phyloP scores from a whole-genome alignment of 2,888 invertebrate genomes.

The Bembecia ichneumoniformis region DNA sequence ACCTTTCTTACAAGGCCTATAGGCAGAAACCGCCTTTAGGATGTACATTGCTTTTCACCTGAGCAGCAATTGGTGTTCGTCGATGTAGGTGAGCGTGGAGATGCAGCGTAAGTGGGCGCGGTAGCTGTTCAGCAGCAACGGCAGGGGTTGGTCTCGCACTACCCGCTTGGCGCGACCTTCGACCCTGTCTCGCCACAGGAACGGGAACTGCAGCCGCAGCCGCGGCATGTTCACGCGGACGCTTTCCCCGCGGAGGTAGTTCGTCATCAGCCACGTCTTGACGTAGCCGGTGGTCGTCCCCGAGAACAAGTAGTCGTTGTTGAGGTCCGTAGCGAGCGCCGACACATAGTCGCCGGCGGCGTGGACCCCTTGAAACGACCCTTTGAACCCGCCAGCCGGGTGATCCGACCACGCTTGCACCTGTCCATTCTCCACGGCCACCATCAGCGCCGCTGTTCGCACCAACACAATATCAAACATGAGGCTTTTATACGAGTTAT shows the following conservation, averaged over 20 bases:
- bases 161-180: constrained; percentile 78
- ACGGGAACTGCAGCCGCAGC: constrained; percentile 79
- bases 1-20: no score
- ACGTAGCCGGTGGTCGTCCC: constrained; percentile 82
- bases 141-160: constrained; percentile 73
- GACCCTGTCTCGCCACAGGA: constrained; percentile 78
- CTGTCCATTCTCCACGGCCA: constrained; percentile 81
- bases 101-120: constrained; percentile 80
- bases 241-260: constrained; percentile 66
- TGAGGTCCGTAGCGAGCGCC: constrained; percentile 78
- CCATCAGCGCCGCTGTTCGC: constrained; percentile 75
- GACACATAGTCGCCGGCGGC: constrained; percentile 76
- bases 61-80: constrained; percentile 76
- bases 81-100: constrained; percentile 77
- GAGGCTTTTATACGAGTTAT: no score
- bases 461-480: no score
- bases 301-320: constrained; percentile 80
- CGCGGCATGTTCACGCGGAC: constrained; percentile 73
- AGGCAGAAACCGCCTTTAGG: no score
- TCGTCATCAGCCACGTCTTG: constrained; percentile 83
- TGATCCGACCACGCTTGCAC: constrained; percentile 89
- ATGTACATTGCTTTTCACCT: constrained; percentile 71
- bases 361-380: constrained; percentile 79
- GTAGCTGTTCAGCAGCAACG: constrained; percentile 78
- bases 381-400: constrained; percentile 78